Conservation (phyloP, 2,797 vertebrate species). For the Harpagifer antarcticus region DNA sequence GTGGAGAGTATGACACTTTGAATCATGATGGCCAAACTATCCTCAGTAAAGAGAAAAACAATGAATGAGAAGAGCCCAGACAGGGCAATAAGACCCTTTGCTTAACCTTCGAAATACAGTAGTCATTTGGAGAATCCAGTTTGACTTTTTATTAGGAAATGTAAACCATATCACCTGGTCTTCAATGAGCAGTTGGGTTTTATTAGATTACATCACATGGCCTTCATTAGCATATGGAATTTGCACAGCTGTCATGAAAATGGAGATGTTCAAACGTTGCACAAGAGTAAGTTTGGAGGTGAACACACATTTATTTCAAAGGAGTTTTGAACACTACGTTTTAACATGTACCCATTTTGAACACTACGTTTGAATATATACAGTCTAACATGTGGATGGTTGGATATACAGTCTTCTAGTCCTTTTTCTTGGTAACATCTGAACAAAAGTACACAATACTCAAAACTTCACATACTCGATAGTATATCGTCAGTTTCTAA, state of each 20-base stretch:
- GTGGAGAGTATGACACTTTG: no score
- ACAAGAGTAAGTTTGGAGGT: not conserved
- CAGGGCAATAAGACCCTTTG: not conserved
- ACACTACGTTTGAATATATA: not conserved
- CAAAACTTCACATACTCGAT: no score
- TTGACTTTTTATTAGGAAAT: no score
- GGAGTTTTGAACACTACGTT: not conserved
- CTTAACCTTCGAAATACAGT: not conserved
- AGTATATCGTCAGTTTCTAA: no score
- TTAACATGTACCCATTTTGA: not conserved
- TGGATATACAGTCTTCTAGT: not conserved
- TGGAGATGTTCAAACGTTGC: not conserved
- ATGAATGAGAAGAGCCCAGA: no score
- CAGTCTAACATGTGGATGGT: not conserved
- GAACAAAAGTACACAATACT: not conserved
- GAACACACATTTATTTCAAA: not conserved
- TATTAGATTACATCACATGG: not conserved
- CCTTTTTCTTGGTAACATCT: not conserved
- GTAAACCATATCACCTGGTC: not conserved
- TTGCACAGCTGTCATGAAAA: not conserved
- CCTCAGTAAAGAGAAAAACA: no score
- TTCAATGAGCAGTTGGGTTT: not conserved
- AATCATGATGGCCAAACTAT: no score
- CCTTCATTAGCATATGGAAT: not conserved
- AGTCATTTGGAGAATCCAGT: not conserved